phyloP scores from a whole-genome alignment of 2,888 invertebrate genomes.

The Sclerodermus sp. region DNA sequence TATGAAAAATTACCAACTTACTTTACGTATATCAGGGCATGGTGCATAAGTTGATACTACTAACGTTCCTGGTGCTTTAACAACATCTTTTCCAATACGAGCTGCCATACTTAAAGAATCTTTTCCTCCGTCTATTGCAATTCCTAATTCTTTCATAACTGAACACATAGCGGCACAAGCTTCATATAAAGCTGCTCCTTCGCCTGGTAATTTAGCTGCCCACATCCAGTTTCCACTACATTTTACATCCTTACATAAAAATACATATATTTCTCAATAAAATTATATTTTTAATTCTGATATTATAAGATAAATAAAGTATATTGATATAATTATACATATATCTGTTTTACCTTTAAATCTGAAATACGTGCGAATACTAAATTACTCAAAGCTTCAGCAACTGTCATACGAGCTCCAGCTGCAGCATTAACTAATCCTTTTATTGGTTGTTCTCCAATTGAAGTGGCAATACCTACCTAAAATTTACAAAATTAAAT shows the following conservation, averaged over 20 bases:
- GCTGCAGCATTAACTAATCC: conserved; percentile 80
- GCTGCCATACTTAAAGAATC: conserved; percentile 98
- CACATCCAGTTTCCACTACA: conserved; percentile 99
- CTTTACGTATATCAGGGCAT: conserved; percentile 83
- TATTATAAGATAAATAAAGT: conserved; percentile 3
- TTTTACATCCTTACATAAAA: conserved; percentile 95
- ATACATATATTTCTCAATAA: too few relatives aligned
- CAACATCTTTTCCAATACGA: conserved; percentile 69
- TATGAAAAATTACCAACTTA: conserved; percentile 29
- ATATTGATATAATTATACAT: too few relatives aligned
- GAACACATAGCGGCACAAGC: conserved; percentile 88
- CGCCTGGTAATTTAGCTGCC: conserved; percentile 93
- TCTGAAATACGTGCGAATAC: conserved; percentile 69
- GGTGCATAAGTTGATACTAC: conserved; percentile 97
- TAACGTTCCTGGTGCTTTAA: conserved; percentile 83
- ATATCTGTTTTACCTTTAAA: conserved; percentile 61
- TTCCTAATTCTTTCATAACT: conserved; percentile 78
- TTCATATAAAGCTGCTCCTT: conserved; percentile 84
- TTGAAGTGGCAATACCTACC: conserved; percentile 87
- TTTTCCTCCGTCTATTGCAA: conserved; percentile 96
- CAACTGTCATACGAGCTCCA: conserved; percentile 92
- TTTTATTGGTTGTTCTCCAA: conserved; percentile 97
- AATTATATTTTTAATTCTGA: too few relatives aligned
- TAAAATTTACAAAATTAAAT: conserved; percentile 9
- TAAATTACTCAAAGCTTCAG: conserved; percentile 91